Percentiles rank a stretch among this genome's conserved stretches.
These are phyloP conservation scores for Epizoanthus rinbou DNA, from an alignment of 92 coral and sea anemone genomes.

Conservation along the genomic window DNA sequence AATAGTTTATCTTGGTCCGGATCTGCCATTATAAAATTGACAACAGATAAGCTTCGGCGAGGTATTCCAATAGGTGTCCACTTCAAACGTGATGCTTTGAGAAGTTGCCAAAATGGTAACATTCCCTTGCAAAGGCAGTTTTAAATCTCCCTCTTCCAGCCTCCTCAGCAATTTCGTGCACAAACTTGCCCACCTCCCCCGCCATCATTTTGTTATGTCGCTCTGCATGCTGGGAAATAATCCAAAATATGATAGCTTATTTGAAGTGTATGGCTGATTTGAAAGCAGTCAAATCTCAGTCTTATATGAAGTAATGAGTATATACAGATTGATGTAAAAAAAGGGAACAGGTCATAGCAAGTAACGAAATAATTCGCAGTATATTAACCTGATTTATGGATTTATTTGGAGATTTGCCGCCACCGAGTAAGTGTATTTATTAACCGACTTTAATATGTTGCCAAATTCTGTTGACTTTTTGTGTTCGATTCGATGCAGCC, in stretches of 20 bases:
- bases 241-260: slow-evolving; percentile 13
- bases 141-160: slow-evolving; percentile 42
- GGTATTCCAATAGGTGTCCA: background rate
- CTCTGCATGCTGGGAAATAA: slow-evolving; percentile 26
- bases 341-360: too few species aligned
- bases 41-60: slow-evolving; percentile 20
- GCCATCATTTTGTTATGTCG: slow-evolving; percentile 5
- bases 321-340: too few species aligned
- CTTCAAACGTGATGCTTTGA: slow-evolving; percentile 20
- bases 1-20: slow-evolving; percentile 65
- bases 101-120: slow-evolving; percentile 6
- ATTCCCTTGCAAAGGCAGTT: background rate
- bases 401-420: slow-evolving; percentile 77
- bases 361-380: too few species aligned
- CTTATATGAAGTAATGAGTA: background rate
- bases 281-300: background rate
- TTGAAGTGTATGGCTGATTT: background rate
- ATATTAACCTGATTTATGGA: slow-evolving; percentile 39
- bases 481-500: background rate
- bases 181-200: slow-evolving; percentile 24
- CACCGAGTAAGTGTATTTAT: slow-evolving; percentile 54
- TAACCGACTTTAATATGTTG: background rate
- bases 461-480: background rate
- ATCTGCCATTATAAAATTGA: slow-evolving; percentile 68
- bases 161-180: slow-evolving; percentile 28